These are phyloP conservation scores for Pollenia griseotomentosa DNA, from an alignment of 2,888 invertebrate species.

Conservation along the genomic window DNA sequence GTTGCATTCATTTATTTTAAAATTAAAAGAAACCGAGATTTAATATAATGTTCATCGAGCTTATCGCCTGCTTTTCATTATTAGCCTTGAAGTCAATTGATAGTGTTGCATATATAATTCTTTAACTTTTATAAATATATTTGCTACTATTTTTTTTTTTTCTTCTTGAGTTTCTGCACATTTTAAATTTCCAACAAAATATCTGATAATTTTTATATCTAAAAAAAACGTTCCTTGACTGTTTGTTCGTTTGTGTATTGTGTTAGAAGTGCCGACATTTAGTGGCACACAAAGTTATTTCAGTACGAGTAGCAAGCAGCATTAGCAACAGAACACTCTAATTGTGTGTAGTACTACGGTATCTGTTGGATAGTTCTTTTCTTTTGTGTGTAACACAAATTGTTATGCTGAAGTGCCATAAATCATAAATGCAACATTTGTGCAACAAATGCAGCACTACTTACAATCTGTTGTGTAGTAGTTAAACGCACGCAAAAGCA, in stretches of 20 bases:
- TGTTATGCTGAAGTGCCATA: slow-evolving; percentile 65
- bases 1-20: background rate
- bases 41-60: background rate
- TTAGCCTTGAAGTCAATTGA: slow-evolving; percentile 10
- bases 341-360: background rate
- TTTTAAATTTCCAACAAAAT: background rate
- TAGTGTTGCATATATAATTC: background rate
- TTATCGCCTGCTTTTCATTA: slow-evolving; percentile 13
- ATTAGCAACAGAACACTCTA: slow-evolving; percentile 32
- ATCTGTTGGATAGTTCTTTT: slow-evolving; percentile 10
- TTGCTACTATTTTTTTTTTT: too few relatives aligned
- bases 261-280: slow-evolving; percentile 43
- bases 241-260: slow-evolving; percentile 6
- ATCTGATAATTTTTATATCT: background rate
- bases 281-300: slow-evolving; percentile 21
- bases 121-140: slow-evolving; percentile 1
- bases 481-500: slow-evolving; percentile 59
- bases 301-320: background rate
- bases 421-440: slow-evolving; percentile 71
- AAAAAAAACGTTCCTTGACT: background rate
- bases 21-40: background rate
- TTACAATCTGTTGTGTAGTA: slow-evolving; percentile 32
- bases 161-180: background rate
- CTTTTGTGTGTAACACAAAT: slow-evolving; percentile 43
- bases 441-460: slow-evolving; percentile 46